These are phyloP conservation scores for Liasis olivaceus DNA, from an alignment of 2,797 vertebrate species.

Conservation along the genomic window DNA sequence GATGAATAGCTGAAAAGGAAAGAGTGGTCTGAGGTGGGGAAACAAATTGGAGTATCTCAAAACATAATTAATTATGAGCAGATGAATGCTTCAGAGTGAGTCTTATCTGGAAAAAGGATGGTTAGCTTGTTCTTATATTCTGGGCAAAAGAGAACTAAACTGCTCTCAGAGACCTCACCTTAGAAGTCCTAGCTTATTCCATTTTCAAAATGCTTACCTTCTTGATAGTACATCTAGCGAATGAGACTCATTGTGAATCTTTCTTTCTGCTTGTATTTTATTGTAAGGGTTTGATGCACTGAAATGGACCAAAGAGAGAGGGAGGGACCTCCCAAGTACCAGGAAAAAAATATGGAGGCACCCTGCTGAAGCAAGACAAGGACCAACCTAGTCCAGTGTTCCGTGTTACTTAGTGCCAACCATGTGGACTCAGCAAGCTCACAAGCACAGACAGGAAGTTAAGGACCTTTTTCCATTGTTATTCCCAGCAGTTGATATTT, in stretches of 20 bases:
- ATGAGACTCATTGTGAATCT: not conserved
- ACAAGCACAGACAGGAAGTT: too few species aligned
- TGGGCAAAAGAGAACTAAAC: not conserved
- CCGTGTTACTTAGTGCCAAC: not conserved
- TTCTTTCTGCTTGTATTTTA: not conserved
- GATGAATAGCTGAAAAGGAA: not conserved
- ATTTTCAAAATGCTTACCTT: not conserved
- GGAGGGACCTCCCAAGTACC: not conserved
- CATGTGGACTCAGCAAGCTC: not conserved
- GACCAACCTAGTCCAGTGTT: not conserved
- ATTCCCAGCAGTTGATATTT: not conserved
- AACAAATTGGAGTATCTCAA: not conserved
- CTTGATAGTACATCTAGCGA: not conserved
- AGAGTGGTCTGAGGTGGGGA: not conserved
- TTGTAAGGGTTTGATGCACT: not conserved
- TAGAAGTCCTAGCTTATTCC: not conserved
- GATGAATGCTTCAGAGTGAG: not conserved
- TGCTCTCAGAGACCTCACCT: not conserved
- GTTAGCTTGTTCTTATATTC: not conserved
- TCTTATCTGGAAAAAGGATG: not conserved
- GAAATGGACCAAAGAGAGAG: not conserved
- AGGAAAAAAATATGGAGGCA: not conserved
- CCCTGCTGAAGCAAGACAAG: not conserved
- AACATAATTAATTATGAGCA: not conserved
- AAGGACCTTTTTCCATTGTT: not conserved